Evolutionary conservation across 2,797 vertebrate species (phyloP).

Genomic region (Anas bahamensis): DNA sequence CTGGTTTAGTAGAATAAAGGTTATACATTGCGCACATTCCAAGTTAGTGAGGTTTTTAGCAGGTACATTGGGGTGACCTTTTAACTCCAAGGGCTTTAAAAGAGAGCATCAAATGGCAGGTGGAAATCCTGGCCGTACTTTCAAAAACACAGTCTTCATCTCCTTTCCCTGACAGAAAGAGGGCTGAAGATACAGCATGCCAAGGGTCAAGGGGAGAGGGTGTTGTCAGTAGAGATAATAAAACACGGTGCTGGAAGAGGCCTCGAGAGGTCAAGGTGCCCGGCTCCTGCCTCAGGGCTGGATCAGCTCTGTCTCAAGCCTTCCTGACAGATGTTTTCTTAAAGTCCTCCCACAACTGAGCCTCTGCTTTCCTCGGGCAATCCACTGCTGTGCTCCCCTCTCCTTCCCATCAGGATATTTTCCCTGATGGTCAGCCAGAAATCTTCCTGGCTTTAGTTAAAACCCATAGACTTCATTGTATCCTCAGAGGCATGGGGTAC

Average conservation of each 20-base stretch:
- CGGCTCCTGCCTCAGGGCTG: slow-evolving; percentile 35
- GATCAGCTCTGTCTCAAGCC: slow-evolving; percentile 45
- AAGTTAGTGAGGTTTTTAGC: not conserved
- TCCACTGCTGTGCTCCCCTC: not conserved
- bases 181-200: not conserved
- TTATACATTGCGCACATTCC: not conserved
- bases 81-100: not conserved
- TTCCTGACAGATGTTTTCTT: slow-evolving; percentile 35
- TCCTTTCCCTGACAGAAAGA: not conserved
- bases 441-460: slow-evolving; percentile 34
- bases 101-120: not conserved
- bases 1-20: not conserved
- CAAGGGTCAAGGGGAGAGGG: not conserved
- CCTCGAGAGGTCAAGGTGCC: not conserved
- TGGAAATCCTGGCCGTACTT: not conserved
- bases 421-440: not conserved
- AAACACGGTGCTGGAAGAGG: not conserved
- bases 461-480: not conserved
- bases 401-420: not conserved
- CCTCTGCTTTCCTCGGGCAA: slow-evolving; percentile 20
- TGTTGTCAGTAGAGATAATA: slow-evolving; percentile 28
- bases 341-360: not conserved
- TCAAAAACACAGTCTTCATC: not conserved
- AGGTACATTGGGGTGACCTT: not conserved
- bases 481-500: not conserved